Base-by-base conservation (phyloP, 2,888 invertebrate species). In the Nomada fabriciana region DNA sequence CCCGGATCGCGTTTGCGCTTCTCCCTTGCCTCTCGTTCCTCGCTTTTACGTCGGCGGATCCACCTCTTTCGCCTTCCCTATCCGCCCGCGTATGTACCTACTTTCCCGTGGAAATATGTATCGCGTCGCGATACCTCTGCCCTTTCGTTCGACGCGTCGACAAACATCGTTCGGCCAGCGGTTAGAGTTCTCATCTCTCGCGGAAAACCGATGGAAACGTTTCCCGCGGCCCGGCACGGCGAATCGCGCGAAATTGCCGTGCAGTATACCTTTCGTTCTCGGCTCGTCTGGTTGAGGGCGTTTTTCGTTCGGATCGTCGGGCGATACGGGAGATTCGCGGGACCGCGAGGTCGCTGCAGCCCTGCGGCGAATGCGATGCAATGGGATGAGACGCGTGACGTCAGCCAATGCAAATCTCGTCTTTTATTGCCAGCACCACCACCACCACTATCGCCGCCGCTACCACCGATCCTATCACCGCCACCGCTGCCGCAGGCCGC, bases 361-460 rank as follows among this genome's bases (percentile, higher is more conserved):
- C 76, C 77, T 82, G 86, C 84, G 78, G 80, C 79, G 83, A 86
- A 84, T 86, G 84, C 85, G 80, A 67, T 36, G 57, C 15, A 42
- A 87, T 36, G 52, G 52, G 55, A 43, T 59, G 47, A 25, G 29
- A 15, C 47, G 68, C 89, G 88, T 88, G 90, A 90, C 88, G 91
- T 89, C 90, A 90, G 90, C 88, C 86, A 88, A 91, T 91, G 91
- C 89, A 91, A 91, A 91, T 91, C 86, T 82, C 82, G 79, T 80
- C 84, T 86, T 78, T 86, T 87, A 90, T 90, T 89, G 89, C 86
- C 84, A 15, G 84, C 20, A 10, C 36, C 36, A 7, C 36, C 29
- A 2, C 29, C 36, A 7, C 36, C 36, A 0, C 36, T 7, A 7
- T 7, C 36, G 36, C 36, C 36, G 7, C 36, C 36, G 36, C 36